Base-by-base conservation (phyloP, 2,888 invertebrate species). In the Teleiodes luculella region DNA sequence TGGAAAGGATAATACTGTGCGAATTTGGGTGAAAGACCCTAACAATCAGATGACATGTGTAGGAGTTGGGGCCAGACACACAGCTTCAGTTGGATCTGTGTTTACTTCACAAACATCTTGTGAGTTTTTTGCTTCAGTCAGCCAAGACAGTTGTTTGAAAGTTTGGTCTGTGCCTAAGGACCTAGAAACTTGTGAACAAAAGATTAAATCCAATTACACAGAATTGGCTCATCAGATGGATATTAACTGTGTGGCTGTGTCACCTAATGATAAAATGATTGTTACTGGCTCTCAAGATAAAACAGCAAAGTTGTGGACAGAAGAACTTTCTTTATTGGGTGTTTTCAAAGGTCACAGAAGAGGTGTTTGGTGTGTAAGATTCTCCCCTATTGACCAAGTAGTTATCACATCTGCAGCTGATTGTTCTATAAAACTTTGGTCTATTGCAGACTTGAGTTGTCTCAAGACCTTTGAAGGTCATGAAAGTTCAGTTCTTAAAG, bases 231-330 rank as follows among this genome's bases (percentile, higher is more conserved):
- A 99, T 84, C 94, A 96, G 59, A 97, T 97, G 85, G 97, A 97
- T 69, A 96, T 99, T 20, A 98, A 98, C 76, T 94, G 94, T 74
- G 94, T 98, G 1, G 90, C 93, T 48, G 92, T 97, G 45, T 95
- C 98, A 3, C 97, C 97, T 0, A 98, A 98, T 85, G 97, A 96
- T 72, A 94, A 93, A 81, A 91, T 96, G 55, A 91, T 98, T 63
- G 98, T 97, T 0, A 96, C 98, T 49, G 97, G 95, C 1, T 98
- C 98, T 11, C 95, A 97, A 78, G 99, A 99, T 83, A 98, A 97
- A 90, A 97, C 97, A 33, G 95, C 96, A 0, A 99, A 99, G 90
- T 72, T 98, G 33, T 98, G 97, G 97, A 92, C 93, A 56, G 85
- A 91, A 16, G 92, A 93, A 36, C 90, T 98, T 52, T 86, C 91